These are phyloP conservation scores for Perodicticus potto DNA, from an alignment of 2,797 vertebrate genomes.

Conservation along the genomic window DNA sequence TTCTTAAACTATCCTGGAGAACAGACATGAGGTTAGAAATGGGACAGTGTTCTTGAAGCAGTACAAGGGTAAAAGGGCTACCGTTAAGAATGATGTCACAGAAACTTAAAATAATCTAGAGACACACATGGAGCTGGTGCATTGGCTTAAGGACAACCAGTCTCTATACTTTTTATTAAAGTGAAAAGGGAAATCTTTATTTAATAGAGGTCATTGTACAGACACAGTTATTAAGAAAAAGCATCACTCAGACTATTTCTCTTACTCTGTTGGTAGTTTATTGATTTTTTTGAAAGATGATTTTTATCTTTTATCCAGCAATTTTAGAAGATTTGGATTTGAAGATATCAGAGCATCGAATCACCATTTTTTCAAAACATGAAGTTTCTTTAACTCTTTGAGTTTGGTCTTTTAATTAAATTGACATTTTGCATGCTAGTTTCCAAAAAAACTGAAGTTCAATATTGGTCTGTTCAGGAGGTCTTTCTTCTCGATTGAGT, in stretches of 20 bases:
- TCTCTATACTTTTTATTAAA: background rate
- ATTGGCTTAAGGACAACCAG: background rate
- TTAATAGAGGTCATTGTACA: background rate
- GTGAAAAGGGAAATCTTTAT: background rate
- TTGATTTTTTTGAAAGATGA: background rate
- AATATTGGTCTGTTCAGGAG: too few relatives aligned
- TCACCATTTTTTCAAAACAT: background rate
- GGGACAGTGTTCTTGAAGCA: background rate
- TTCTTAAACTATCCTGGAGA: background rate
- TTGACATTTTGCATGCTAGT: background rate
- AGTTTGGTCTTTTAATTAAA: slow-evolving; percentile 12
- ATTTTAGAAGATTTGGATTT: background rate
- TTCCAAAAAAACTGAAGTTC: background rate
- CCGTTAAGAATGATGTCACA: background rate
- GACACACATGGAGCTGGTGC: background rate
- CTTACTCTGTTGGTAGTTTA: background rate
- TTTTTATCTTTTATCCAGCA: background rate
- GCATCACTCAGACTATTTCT: background rate
- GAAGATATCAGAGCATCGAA: background rate
- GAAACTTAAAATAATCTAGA: background rate
- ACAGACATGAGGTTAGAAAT: background rate
- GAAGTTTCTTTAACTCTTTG: background rate
- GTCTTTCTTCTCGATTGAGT: too few relatives aligned
- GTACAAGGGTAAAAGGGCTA: background rate
- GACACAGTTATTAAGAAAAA: background rate